phyloP scores from a whole-genome alignment of 2,888 invertebrate species.

The Allygus modestus region DNA sequence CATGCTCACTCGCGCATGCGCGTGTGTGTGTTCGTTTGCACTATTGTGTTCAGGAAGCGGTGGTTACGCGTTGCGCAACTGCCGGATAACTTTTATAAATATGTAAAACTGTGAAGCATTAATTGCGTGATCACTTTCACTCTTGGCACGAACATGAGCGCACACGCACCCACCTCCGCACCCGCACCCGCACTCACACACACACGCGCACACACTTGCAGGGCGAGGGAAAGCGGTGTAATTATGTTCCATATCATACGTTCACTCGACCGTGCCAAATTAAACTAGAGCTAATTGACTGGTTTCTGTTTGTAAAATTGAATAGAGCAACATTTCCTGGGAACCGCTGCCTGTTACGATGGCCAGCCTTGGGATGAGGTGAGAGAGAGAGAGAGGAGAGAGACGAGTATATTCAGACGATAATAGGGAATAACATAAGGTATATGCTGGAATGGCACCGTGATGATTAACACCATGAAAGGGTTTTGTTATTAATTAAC shows the following conservation, averaged over 20 bases:
- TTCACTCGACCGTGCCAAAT: constrained; percentile 59
- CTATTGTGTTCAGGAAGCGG: constrained; percentile 49
- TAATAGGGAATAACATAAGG: too few species aligned
- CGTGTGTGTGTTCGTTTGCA: constrained; percentile 1
- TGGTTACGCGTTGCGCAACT: constrained; percentile 45
- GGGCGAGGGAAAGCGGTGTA: constrained; percentile 47
- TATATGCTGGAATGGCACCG: background rate
- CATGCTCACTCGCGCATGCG: background rate
- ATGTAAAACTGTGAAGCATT: constrained; percentile 58
- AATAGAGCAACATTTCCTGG: constrained; percentile 58
- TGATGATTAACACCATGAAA: background rate
- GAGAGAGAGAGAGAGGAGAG: background rate
- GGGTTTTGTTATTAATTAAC: too few species aligned
- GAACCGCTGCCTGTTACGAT: constrained; percentile 27
- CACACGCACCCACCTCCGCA: constrained; percentile 35
- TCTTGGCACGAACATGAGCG: constrained; percentile 49
- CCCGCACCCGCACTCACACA: constrained; percentile 46
- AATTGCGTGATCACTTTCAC: constrained; percentile 59
- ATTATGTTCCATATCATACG: constrained; percentile 56
- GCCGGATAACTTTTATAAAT: constrained; percentile 56
- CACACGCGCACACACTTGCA: constrained; percentile 30
- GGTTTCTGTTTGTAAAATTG: constrained; percentile 59
- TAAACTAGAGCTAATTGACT: constrained; percentile 56
- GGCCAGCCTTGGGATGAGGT: background rate
- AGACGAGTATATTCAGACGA: too few species aligned